Percentiles rank a stretch among this genome's conserved stretches.
phyloP scores from a whole-genome alignment of 2,113 vertebrate species.

The Rhombomys opimus region DNA sequence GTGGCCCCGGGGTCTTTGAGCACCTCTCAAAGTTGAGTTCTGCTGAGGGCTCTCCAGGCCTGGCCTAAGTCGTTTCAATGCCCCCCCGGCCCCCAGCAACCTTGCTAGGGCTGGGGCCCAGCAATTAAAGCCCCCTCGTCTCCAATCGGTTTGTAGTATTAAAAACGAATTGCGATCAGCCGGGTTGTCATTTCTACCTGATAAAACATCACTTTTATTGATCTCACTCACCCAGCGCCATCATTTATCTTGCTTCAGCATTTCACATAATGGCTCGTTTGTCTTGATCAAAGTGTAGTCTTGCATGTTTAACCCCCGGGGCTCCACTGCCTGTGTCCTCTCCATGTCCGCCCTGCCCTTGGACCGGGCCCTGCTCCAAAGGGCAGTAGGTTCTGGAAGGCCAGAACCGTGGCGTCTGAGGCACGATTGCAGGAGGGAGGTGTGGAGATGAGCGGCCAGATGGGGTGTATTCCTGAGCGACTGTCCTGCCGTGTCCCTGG shows the following conservation, averaged over 20 bases:
- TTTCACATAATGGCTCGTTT: constrained; percentile 66
- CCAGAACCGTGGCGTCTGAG: not conserved
- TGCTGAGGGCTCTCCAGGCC: not conserved
- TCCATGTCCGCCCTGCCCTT: not conserved
- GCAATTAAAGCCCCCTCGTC: constrained; percentile 53
- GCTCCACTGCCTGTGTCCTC: not conserved
- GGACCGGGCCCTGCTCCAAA: not conserved
- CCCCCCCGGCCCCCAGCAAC: not conserved
- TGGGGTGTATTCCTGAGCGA: not conserved
- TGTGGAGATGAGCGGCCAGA: not conserved
- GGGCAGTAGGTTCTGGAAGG: not conserved
- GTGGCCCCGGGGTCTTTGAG: not conserved
- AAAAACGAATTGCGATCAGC: constrained; percentile 71
- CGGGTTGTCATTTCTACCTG: constrained; percentile 74
- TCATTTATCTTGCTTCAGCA: constrained; percentile 65
- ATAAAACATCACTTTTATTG: constrained; percentile 77
- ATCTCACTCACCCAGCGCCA: constrained; percentile 48
- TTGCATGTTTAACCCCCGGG: constrained; percentile 58
- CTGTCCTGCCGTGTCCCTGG: not conserved
- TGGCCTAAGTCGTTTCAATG: not conserved
- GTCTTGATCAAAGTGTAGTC: constrained; percentile 72
- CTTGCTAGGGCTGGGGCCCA: not conserved
- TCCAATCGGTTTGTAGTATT: constrained; percentile 71
- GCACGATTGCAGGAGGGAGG: not conserved
- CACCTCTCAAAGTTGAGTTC: not conserved